Percentiles rank a stretch among this genome's conserved stretches.
Conservation (phyloP, 2,888 invertebrate genomes). For the Ellobium chinense region DNA sequence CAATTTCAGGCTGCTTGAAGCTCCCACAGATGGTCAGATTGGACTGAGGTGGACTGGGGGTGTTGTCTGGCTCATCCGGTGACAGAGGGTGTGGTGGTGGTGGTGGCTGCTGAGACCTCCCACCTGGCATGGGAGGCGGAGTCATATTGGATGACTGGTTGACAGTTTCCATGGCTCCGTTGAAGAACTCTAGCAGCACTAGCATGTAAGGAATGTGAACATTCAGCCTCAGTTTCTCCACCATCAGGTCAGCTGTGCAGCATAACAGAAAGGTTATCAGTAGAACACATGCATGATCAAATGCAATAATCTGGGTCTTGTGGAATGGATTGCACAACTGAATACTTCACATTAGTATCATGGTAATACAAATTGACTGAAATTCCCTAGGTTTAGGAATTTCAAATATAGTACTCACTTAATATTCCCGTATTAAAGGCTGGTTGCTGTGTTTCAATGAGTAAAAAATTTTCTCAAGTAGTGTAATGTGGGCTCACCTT, state of each 20-base stretch:
- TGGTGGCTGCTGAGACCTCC: slow-evolving; percentile 9
- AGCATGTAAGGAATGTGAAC: slow-evolving; percentile 86
- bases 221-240: slow-evolving; percentile 87
- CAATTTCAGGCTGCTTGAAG: slow-evolving; percentile 88
- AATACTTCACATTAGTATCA: no score
- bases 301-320: no score
- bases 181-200: slow-evolving; percentile 82
- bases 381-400: no score
- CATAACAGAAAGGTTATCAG: no score
- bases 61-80: slow-evolving; percentile 40
- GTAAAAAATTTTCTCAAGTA: no score
- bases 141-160: slow-evolving; percentile 29
- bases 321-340: no score
- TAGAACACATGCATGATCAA: no score
- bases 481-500: slow-evolving; percentile 71
- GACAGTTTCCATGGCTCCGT: slow-evolving; percentile 81
- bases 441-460: no score
- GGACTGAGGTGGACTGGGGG: slow-evolving; percentile 64
- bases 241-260: slow-evolving; percentile 84
- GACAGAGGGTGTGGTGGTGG: slow-evolving; percentile 13
- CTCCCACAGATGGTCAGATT: slow-evolving; percentile 86
- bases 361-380: no score
- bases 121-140: slow-evolving; percentile 7
- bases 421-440: no score
- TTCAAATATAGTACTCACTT: no score